Evolutionary conservation across 1,140 invertebrate species (phyloP).

Genomic region (Tetramorium parvispinum): DNA sequence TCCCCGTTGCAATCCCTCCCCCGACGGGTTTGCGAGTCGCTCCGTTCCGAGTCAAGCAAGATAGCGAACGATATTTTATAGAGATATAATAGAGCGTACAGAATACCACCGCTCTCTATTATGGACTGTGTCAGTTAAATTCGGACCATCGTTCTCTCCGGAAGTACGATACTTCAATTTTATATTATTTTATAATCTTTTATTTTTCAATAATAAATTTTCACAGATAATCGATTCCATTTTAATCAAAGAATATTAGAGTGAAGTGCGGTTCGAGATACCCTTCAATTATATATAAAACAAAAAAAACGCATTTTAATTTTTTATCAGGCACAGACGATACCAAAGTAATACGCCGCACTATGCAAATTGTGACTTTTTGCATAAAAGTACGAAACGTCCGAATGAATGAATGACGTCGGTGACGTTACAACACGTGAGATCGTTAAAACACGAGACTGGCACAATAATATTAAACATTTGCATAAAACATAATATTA

Average conservation of each 20-base stretch:
- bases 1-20: neutral
- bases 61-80: neutral
- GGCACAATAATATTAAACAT: slow-evolving; percentile 28
- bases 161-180: neutral
- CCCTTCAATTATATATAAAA: slow-evolving; percentile 4
- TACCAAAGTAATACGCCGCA: neutral
- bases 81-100: neutral
- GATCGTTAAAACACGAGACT: slow-evolving; percentile 17
- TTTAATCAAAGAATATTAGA: neutral
- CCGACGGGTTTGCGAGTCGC: neutral
- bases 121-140: neutral
- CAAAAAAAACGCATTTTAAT: neutral
- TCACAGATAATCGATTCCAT: neutral
- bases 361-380: slow-evolving; percentile 36
- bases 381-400: slow-evolving; percentile 22
- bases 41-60: neutral
- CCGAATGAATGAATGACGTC: neutral
- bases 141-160: neutral
- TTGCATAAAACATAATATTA: slow-evolving; percentile 24
- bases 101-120: neutral
- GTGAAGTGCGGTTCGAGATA: neutral
- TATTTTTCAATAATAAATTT: slow-evolving; percentile 12
- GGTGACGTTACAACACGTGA: neutral
- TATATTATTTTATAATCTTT: neutral
- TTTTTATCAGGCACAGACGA: neutral